A percentile compares a stretch with the other conserved stretches of the same genome.
Conservation (phyloP, 2,797 vertebrate genomes). For the Eulemur coronatus region DNA sequence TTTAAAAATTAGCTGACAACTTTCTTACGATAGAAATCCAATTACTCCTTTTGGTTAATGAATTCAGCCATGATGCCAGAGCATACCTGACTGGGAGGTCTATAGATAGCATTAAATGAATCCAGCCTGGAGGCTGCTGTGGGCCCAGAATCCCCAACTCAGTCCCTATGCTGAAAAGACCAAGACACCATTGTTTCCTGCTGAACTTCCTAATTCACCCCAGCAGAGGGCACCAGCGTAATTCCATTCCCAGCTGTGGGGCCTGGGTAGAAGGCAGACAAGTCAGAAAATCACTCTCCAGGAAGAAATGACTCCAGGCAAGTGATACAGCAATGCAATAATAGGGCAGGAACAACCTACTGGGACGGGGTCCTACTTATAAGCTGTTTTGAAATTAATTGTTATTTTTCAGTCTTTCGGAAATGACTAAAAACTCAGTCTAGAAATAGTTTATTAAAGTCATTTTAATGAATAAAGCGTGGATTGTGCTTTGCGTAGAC, state of each 20-base stretch:
- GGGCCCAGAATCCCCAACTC: neutral
- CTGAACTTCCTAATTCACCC: neutral
- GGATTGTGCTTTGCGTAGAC: neutral
- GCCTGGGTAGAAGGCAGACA: neutral
- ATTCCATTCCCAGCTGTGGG: slow-evolving; percentile 44
- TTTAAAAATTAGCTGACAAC: slow-evolving; percentile 70
- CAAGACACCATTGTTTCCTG: slow-evolving; percentile 53
- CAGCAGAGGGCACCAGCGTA: slow-evolving; percentile 80
- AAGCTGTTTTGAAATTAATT: slow-evolving; percentile 9
- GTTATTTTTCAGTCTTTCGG: slow-evolving; percentile 7
- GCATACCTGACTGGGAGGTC: neutral
- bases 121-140: neutral
- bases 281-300: neutral
- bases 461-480: neutral
- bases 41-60: slow-evolving; percentile 55
- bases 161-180: neutral
- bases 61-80: slow-evolving; percentile 53
- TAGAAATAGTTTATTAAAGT: neutral
- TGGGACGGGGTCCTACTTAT: neutral
- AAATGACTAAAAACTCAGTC: neutral
- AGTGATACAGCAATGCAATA: neutral
- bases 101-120: slow-evolving; percentile 41
- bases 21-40: slow-evolving; percentile 63
- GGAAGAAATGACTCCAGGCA: neutral
- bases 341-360: neutral